These are phyloP conservation scores for Hedychridium roseum DNA, from an alignment of 2,888 invertebrate genomes.

Conservation along the genomic window DNA sequence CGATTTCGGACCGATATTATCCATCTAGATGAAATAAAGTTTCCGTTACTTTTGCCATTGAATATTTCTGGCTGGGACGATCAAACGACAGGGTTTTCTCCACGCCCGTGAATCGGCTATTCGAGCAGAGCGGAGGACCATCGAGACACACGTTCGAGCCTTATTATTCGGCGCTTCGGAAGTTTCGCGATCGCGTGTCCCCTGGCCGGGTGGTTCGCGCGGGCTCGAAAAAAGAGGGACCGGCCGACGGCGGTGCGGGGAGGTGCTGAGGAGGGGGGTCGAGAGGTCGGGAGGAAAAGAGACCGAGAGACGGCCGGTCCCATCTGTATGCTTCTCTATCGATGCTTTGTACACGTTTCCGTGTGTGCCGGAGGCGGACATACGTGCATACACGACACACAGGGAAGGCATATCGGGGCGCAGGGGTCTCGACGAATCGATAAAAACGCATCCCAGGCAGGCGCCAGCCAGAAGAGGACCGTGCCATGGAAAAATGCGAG, in stretches of 20 bases:
- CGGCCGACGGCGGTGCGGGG: no score
- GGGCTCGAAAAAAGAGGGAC: slow-evolving; percentile 41
- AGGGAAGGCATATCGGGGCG: slow-evolving; percentile 47
- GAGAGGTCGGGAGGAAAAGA: slow-evolving; percentile 34
- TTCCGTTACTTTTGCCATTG: no score
- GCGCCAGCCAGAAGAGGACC: slow-evolving; percentile 56
- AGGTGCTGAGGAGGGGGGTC: slow-evolving; percentile 17
- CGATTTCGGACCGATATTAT: no score
- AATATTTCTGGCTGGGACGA: no score
- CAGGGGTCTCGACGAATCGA: slow-evolving; percentile 62
- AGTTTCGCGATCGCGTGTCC: slow-evolving; percentile 42
- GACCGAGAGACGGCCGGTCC: slow-evolving; percentile 59
- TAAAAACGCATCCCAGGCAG: slow-evolving; percentile 65
- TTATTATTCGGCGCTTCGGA: slow-evolving; percentile 39
- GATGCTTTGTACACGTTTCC: slow-evolving; percentile 51
- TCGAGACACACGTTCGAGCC: no score
- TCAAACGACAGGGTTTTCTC: no score
- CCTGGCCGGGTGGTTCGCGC: slow-evolving; percentile 28
- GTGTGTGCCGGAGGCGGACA: slow-evolving; percentile 36
- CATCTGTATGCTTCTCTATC: slow-evolving; percentile 61
- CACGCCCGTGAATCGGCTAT: no score
- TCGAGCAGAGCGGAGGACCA: no score
- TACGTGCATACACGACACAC: slow-evolving; percentile 37
- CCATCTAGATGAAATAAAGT: no score
- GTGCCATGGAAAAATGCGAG: slow-evolving; percentile 57